Conservation (phyloP, 1,140 invertebrate genomes). For the Pachypsylla venusta region DNA sequence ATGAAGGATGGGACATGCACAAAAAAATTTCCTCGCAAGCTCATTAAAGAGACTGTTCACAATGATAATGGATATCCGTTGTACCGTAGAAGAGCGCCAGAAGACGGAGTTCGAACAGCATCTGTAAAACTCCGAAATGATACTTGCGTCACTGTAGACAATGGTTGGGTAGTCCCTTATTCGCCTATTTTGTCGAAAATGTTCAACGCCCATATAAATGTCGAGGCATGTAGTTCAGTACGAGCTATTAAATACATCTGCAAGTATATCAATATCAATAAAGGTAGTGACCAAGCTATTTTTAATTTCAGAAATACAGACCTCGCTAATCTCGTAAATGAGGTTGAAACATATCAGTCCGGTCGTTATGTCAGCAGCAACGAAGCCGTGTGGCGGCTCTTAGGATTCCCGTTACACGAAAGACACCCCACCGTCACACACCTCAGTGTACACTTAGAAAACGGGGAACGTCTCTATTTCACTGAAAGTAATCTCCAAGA, state of each 20-base stretch:
- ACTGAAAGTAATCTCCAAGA: background rate
- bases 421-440: background rate
- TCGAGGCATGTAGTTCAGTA: slow-evolving; percentile 30
- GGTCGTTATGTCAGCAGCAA: background rate
- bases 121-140: no score
- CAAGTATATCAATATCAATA: slow-evolving; percentile 34
- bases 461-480: background rate
- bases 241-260: slow-evolving; percentile 32
- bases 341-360: background rate
- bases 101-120: slow-evolving; percentile 17
- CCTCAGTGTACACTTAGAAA: background rate
- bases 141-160: slow-evolving; percentile 24
- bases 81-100: slow-evolving; percentile 25
- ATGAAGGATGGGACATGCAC: slow-evolving; percentile 34
- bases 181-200: slow-evolving; percentile 25
- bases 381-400: background rate
- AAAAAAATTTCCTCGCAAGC: slow-evolving; percentile 29
- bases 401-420: background rate
- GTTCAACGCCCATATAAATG: slow-evolving; percentile 30
- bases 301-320: no score
- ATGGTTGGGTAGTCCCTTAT: slow-evolving; percentile 31
- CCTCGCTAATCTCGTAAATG: background rate
- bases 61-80: slow-evolving; percentile 28
- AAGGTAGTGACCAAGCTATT: slow-evolving; percentile 28
- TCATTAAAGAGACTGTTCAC: slow-evolving; percentile 28